Evolutionary conservation across 2,113 vertebrate genomes (phyloP).

Genomic region (Etheostoma spectabile): DNA sequence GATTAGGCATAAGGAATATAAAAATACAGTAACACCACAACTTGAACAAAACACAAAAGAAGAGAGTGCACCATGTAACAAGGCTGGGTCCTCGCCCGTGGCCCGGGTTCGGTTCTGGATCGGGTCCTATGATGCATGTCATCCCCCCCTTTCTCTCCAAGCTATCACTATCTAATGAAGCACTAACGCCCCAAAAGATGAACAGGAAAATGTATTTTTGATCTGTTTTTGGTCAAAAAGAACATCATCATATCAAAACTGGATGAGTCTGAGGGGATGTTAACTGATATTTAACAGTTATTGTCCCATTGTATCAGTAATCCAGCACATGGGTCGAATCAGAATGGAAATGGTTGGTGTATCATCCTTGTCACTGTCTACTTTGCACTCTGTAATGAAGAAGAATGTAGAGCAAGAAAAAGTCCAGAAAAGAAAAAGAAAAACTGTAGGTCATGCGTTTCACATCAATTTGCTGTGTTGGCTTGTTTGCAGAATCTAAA

Average conservation of each 20-base stretch:
- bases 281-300: conserved; percentile 21
- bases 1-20: too few species aligned
- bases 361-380: conserved; percentile 7
- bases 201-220: not conserved
- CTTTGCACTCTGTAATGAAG: conserved; percentile 30
- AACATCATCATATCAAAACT: conserved; percentile 25
- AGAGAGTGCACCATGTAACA: too few species aligned
- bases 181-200: too few species aligned
- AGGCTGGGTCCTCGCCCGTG: too few species aligned
- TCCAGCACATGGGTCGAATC: not conserved
- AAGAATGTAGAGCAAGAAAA: conserved; percentile 23
- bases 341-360: not conserved
- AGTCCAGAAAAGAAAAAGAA: not conserved
- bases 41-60: too few species aligned
- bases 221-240: not conserved
- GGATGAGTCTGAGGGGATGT: not conserved
- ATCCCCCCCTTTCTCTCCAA: too few species aligned
- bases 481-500: conserved; percentile 44
- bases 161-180: too few species aligned
- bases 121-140: too few species aligned
- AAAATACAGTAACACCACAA: too few species aligned
- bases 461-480: conserved; percentile 28
- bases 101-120: too few species aligned
- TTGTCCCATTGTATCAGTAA: conserved; percentile 12
- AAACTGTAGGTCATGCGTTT: conserved; percentile 14